Conservation (phyloP, 2,888 invertebrate genomes). For the Meteorus colon region DNA sequence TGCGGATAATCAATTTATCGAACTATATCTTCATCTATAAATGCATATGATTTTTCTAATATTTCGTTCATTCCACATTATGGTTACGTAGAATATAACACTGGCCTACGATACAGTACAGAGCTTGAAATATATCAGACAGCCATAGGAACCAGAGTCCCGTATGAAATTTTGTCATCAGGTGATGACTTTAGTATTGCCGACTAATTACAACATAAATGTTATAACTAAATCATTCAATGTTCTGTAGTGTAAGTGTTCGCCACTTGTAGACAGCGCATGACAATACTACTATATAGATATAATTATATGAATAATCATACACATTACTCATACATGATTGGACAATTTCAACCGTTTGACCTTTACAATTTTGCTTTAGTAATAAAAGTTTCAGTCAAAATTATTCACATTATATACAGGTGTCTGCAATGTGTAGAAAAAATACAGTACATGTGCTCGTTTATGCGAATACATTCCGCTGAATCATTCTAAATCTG, state of each 20-base stretch:
- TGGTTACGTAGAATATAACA: constrained; percentile 27
- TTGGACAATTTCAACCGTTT: background rate
- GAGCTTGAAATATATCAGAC: constrained; percentile 52
- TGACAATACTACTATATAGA: background rate
- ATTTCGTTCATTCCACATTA: constrained; percentile 33
- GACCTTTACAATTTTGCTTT: background rate
- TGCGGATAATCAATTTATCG: constrained; percentile 2
- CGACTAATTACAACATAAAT: constrained; percentile 17
- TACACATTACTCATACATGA: background rate
- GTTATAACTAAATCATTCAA: background rate
- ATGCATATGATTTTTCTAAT: background rate
- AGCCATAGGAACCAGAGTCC: constrained; percentile 60
- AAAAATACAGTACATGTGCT: background rate
- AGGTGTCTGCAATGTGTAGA: constrained; percentile 12
- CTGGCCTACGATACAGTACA: constrained; percentile 19
- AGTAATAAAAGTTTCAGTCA: background rate
- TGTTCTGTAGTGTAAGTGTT: background rate
- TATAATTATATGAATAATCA: background rate
- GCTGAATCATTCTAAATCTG: constrained; percentile 34
- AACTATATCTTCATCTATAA: constrained; percentile 9
- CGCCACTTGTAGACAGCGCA: background rate
- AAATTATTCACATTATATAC: background rate
- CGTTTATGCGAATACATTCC: constrained; percentile 23
- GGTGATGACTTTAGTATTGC: constrained; percentile 13
- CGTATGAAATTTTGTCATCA: constrained; percentile 44